Evolutionary conservation across 2,797 vertebrate species (phyloP).

Genomic region (Tragelaphus eurycerus): DNA sequence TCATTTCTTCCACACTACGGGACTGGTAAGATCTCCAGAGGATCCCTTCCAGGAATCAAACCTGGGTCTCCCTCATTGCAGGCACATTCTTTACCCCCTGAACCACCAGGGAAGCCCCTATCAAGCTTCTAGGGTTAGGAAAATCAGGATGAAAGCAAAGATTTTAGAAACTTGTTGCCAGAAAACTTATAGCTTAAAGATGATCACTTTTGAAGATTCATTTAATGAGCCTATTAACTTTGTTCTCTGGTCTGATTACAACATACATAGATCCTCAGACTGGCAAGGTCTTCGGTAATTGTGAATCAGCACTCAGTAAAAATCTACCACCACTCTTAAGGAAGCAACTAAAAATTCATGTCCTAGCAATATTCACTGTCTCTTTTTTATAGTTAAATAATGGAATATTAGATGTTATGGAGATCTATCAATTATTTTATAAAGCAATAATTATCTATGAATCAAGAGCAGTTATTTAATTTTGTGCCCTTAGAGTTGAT

Average conservation of each 20-base stretch:
- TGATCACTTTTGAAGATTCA: neutral
- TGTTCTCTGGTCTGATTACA: neutral
- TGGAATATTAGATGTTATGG: neutral
- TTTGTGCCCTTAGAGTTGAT: neutral
- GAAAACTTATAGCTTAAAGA: neutral
- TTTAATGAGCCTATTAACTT: neutral
- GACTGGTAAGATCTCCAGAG: neutral
- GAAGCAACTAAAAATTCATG: neutral
- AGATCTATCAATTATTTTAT: neutral
- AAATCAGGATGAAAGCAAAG: neutral
- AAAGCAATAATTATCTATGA: neutral
- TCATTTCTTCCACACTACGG: neutral
- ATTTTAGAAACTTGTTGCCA: neutral
- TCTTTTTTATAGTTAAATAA: neutral
- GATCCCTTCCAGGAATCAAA: neutral
- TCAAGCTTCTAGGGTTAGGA: neutral
- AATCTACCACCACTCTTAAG: neutral
- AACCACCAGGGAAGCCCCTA: neutral
- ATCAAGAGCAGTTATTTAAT: neutral
- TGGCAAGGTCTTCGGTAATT: neutral
- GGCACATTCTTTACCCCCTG: neutral
- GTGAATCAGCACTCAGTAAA: neutral
- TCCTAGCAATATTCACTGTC: neutral
- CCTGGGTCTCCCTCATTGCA: accelerated
- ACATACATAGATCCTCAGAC: neutral